Base-by-base conservation (phyloP, 2,888 invertebrate species). In the Lasioglossum villosulum region DNA sequence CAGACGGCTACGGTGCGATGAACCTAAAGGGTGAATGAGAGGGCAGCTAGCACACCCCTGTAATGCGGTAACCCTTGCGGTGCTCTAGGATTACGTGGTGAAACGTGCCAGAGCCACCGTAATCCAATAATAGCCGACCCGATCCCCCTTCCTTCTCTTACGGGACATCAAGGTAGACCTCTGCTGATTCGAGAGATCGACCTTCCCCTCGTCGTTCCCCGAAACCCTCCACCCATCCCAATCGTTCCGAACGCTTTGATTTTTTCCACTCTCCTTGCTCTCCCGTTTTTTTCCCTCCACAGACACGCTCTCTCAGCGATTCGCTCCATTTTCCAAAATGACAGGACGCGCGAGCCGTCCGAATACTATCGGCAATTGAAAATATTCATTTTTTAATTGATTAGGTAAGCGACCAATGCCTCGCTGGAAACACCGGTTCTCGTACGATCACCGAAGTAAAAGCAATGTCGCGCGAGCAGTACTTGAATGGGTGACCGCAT, bases 71-170 rank as follows among this genome's bases (percentile, higher is more conserved):
- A 87, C 88, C 83, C 86, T 86, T 85, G 84, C 83, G 87, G 75
- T 80, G 71, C 80, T 85, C 83, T 75, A 77, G 87, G 91, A 92
- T 91, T 91, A 92, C 87, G 86, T 83, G 85, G 84, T 68, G 86
- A 85, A 89, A 89, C 87, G 85, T 90, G 86, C 76, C 84, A 52
- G 87, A 85, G 84, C 81, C 82, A 79, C 78, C 86, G 82, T 90
- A 92, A 92, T 91, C 90, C 90, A 87, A 89, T 92, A 91, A 91
- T 86, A 82, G 82, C 79, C 80, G 71, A 12, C 70, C 68, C 37
- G 23, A 10, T 45, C 23, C 70, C 78, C 81, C 77, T 75, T 34
- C 68, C 56, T 72, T 42, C 83, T 72, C 83, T 84, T 80, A 75
- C 72, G 70, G 63, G 68, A 77, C 80, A 72, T 83, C 79, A 75